Evolutionary conservation across 2,888 invertebrate species (phyloP), one percentile per base, ranked within the genome.

Genomic region (Drosophila falleni): DNA sequence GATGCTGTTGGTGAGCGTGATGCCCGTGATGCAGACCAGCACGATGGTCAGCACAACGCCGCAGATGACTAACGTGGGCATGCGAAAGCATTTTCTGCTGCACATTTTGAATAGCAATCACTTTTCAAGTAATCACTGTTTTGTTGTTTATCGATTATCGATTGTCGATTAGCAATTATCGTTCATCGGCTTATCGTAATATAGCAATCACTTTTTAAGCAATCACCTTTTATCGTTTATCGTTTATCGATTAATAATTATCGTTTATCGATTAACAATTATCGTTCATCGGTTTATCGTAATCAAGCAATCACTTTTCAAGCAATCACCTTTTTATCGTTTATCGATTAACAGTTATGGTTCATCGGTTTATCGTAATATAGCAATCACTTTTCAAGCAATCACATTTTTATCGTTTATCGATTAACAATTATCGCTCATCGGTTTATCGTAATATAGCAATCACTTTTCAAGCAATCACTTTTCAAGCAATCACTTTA

Each of bases 11-110:
- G 94, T 92, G 39, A 94, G 87, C 37, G 94, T 94, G 49, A 94
- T 93, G 75, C 94, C 94, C 64, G 93, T 93, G 82, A 93, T 93
- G 56, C 93, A 94, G 90, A 94, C 93, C 71, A 94, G 92, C 15
- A 94, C 91, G 55, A 94, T 92, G 60, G 93, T 92, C 55, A 93
- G 91, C 79, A 93, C 89, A 67, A 93, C 90, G 73, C 93, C 93
- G 74, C 93, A 91, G 74, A 93, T 90, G 79, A 91, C 89, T 80
- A 92, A 78, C 65, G 91, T 91, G 82, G 91, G 92, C 91, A 92
- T 91, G 85, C 92, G 92, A 78, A 90, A 91, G 76, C 90, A 92
- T 91, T 92, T 92, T 74, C 83, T 81, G 81, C 78, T 91, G 89
- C 92, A 92, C 92, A 92, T 92, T 89, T 85, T 86, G 77, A 59